Percentiles rank a stretch among this genome's conserved stretches.
phyloP scores from a whole-genome alignment of 2,888 invertebrate genomes.

The Pristionchus japonicus region DNA sequence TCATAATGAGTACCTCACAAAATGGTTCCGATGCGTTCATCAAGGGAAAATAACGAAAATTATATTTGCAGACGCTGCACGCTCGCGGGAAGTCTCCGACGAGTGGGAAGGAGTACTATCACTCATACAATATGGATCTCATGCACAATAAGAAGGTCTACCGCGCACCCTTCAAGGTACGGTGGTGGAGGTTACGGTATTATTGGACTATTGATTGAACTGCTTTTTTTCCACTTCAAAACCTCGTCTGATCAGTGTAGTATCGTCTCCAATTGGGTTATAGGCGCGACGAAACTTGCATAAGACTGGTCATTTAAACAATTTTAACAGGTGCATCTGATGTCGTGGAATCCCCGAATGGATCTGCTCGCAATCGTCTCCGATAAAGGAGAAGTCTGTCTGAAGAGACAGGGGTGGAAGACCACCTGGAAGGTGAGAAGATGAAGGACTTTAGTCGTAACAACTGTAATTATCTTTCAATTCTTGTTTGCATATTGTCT shows the following conservation, averaged over 20 bases:
- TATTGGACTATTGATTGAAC: not conserved
- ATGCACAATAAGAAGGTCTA: conserved; percentile 46
- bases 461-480: no score
- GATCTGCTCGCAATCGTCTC: conserved; percentile 40
- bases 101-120: conserved; percentile 28
- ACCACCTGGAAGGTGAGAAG: conserved; percentile 44
- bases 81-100: conserved; percentile 10
- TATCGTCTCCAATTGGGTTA: no score
- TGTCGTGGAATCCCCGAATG: conserved; percentile 46
- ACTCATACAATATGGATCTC: conserved; percentile 20
- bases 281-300: no score
- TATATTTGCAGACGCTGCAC: not conserved
- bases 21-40: no score
- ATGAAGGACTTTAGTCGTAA: no score
- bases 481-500: not conserved
- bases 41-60: no score
- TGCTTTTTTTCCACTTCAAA: no score
- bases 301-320: not conserved
- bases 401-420: conserved; percentile 48
- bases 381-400: conserved; percentile 43
- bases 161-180: conserved; percentile 47
- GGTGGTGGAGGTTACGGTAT: not conserved
- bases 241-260: no score
- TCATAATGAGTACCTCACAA: no score
- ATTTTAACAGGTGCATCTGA: conserved; percentile 38